Evolutionary conservation across 2,888 invertebrate species (phyloP), one percentile per base, ranked within the genome.

Genomic region (Pristionchus maxplancki): DNA sequence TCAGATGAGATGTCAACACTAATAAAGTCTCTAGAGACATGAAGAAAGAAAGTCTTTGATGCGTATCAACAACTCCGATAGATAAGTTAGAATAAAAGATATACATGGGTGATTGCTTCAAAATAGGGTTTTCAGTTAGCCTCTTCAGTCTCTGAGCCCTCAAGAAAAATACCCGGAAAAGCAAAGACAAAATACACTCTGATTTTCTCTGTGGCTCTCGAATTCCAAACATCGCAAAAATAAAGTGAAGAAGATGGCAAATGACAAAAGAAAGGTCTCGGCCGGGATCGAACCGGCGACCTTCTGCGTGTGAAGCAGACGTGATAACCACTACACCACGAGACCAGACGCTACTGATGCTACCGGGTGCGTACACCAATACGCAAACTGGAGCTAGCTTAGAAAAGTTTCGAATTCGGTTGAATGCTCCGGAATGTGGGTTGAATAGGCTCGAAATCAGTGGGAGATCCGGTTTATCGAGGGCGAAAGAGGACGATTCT

Each of bases 261-360:
- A 40, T 44, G 4, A 0, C n/a, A 78, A 62, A 78, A 62, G 31
- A 34, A 13, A 88, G 88, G 85, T 88, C 88, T 74, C 74, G 88
- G 89, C 89, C 88, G 89, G 89, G 89, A 88, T 89, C 89, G 90
- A 90, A 90, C 90, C 90, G 90, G 89, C 89, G 90, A 90, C 90
- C 90, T 90, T 90, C 90, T 90, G 90, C 90, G 90, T 90, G 90
- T 90, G 89, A 90, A 90, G 90, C 90, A 90, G 90, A 90, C 89
- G 89, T 89, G 90, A 89, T 90, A 90, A 90, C 90, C 90, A 90
- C 90, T 90, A 90, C 90, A 89, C 90, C 89, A 90, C 89, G 87
- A 82, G 82, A 88, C 88, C 87, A 81, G 15, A 34, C 9, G 20
- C 4, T 37, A 3, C 20, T n/a, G 58, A 0, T 58, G 24, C 31